Percentiles rank a stretch among this genome's conserved stretches.
Conservation (phyloP, 1,140 invertebrate species). For the Mizuhopecten yessoensis region DNA sequence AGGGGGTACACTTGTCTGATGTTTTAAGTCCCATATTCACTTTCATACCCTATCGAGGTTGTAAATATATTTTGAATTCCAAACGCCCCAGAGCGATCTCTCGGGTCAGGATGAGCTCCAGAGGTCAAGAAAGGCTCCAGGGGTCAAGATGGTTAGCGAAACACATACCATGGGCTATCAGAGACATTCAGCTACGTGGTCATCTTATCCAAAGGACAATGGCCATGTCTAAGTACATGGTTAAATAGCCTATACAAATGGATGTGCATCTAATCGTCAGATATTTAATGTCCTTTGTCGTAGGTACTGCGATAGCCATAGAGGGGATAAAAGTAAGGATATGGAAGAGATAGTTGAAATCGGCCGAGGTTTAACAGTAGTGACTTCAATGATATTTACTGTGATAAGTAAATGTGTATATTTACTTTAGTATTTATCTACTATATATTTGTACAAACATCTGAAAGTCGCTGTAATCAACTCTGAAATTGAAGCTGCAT, state of each 20-base stretch:
- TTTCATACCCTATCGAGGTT: neutral
- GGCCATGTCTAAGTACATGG: too few relatives aligned
- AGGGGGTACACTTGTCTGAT: too few relatives aligned
- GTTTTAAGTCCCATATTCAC: neutral
- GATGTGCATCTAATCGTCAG: neutral
- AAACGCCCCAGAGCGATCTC: neutral
- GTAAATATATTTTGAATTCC: neutral
- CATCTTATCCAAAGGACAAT: neutral
- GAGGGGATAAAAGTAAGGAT: too few relatives aligned
- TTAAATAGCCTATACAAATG: too few relatives aligned
- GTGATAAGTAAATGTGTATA: neutral
- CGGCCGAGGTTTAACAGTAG: too few relatives aligned
- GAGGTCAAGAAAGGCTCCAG: neutral
- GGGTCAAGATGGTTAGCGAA: neutral
- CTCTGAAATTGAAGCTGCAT: neutral
- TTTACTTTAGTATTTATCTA: neutral
- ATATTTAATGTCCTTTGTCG: neutral
- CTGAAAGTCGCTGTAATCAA: constrained; percentile 11
- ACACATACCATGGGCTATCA: too few relatives aligned
- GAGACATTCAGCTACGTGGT: neutral
- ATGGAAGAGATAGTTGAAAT: too few relatives aligned
- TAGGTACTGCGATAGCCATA: too few relatives aligned
- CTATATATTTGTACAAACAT: neutral
- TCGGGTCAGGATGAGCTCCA: neutral
- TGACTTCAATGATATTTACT: neutral